Conservation (phyloP, 1,140 invertebrate species). For the Bicyclus anynana region DNA sequence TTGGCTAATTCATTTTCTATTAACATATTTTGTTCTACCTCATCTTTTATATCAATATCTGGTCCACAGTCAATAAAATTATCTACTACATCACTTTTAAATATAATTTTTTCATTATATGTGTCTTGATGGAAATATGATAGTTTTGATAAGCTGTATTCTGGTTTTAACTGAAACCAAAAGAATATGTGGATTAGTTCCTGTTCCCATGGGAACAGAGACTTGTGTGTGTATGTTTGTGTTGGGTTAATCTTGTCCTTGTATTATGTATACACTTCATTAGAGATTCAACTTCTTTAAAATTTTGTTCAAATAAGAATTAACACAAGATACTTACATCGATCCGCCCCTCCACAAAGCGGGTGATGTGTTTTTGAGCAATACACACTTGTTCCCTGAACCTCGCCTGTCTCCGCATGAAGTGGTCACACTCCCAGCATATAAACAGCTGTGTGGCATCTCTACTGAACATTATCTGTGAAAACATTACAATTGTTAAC, state of each 20-base stretch:
- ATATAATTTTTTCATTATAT: conserved; percentile 5
- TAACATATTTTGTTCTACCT: conserved; percentile 32
- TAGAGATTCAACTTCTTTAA: too few relatives aligned
- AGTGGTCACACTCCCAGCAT: conserved; percentile 49
- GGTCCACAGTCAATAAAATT: conserved; percentile 48
- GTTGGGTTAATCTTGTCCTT: too few relatives aligned
- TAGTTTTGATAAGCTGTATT: conserved; percentile 12
- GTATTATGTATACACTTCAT: too few relatives aligned
- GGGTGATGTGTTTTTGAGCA: conserved; percentile 35
- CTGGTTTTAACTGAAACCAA: conserved; percentile 2
- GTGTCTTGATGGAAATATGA: neutral
- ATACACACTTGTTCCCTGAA: conserved; percentile 40
- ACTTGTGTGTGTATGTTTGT: too few relatives aligned
- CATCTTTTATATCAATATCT: conserved; percentile 29
- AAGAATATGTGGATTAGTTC: neutral
- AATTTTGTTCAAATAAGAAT: neutral
- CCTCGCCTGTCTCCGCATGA: conserved; percentile 31
- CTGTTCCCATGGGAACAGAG: too few relatives aligned
- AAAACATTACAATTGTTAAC: neutral
- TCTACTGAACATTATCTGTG: conserved; percentile 47
- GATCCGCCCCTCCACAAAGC: conserved; percentile 31
- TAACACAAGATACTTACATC: conserved; percentile 25
- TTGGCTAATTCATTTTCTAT: conserved; percentile 20
- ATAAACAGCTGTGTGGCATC: conserved; percentile 38
- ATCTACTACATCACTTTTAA: conserved; percentile 7